Conservation (phyloP, 2,113 vertebrate genomes). For the Nanger granti region DNA sequence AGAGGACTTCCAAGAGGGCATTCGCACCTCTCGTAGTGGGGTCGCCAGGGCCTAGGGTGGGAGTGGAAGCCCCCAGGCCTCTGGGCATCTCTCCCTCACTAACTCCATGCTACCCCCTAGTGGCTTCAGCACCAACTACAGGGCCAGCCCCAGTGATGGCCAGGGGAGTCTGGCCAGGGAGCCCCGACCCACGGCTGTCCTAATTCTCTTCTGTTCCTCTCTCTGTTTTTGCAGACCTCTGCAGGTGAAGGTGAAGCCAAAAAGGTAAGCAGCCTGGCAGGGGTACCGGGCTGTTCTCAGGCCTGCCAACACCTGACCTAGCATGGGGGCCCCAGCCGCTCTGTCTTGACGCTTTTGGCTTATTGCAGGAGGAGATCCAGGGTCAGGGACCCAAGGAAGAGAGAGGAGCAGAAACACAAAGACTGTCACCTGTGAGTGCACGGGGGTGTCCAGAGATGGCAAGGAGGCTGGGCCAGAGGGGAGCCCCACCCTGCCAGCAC, state of each 20-base stretch:
- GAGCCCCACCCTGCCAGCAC: background rate
- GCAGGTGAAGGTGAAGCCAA: slow-evolving; percentile 62
- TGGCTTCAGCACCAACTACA: background rate
- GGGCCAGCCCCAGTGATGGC: background rate
- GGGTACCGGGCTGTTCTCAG: background rate
- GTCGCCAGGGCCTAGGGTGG: background rate
- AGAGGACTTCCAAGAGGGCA: background rate
- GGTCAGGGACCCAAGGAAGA: slow-evolving; percentile 79
- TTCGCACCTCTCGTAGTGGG: background rate
- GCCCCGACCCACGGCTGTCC: background rate
- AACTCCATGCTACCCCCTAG: slow-evolving; percentile 51
- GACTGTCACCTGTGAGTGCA: slow-evolving; percentile 80
- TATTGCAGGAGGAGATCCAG: slow-evolving; percentile 78
- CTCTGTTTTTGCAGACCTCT: slow-evolving; percentile 70
- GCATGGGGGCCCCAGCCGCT: slow-evolving; percentile 34
- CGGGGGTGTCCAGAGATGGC: slow-evolving; percentile 20
- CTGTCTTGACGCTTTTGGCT: slow-evolving; percentile 67
- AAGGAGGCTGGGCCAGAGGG: slow-evolving; percentile 48
- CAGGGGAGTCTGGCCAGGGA: background rate
- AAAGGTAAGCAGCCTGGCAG: slow-evolving; percentile 72
- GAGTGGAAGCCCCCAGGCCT: background rate
- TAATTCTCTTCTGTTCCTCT: background rate
- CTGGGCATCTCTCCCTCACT: background rate
- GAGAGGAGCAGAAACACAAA: slow-evolving; percentile 78
- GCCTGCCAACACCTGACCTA: slow-evolving; percentile 33